Evolutionary conservation across 1,140 invertebrate species (phyloP), one percentile per base, ranked within the genome.

Genomic region (Liolophura sinensis): DNA sequence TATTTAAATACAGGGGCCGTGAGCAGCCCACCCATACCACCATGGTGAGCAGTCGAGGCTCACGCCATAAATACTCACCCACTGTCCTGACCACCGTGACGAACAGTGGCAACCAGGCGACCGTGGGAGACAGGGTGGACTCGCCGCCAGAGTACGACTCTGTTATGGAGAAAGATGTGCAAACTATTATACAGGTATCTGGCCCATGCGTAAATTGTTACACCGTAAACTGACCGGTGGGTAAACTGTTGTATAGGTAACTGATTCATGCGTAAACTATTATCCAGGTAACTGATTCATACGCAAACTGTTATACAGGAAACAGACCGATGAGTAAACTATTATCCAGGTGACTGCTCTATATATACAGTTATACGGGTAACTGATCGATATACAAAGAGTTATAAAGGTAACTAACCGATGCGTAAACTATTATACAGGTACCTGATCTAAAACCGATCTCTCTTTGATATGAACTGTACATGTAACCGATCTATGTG

Each of bases 1-100:
- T 88, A 20, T 82, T 86, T 64, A 87, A 87, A 68, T 86, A 85
- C 40, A 78, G 84, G 40, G 86, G 84, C 24, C 63, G 72, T 11
- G 69, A 71, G 25, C 57, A 68, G 48, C 72, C 73, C 31, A 73
- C 73, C 12, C 73, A 78, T 59, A 71, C 77, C 16, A 82, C 80
- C 40, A 82, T 80, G 71, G 65, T 83, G 40, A 76, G 72, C 59
- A 62, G 78, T 57, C 70, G 73, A 27, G 61, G 67, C 18, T 77
- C 74, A 59, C 70, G 73, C 46, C 72, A 69, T 67, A 63, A 62
- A 51, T 67, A 66, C 56, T 71, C 69, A 52, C 71, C 65, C 27
- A 70, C 72, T 59, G 70, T 70, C n/a, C 69, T 71, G 7, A 67
- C 60, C 31, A 67, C 65, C 7, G 46, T 67, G 14, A 65, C 56